phyloP scores from a whole-genome alignment of 2,888 invertebrate genomes.

The Drepana falcataria region DNA sequence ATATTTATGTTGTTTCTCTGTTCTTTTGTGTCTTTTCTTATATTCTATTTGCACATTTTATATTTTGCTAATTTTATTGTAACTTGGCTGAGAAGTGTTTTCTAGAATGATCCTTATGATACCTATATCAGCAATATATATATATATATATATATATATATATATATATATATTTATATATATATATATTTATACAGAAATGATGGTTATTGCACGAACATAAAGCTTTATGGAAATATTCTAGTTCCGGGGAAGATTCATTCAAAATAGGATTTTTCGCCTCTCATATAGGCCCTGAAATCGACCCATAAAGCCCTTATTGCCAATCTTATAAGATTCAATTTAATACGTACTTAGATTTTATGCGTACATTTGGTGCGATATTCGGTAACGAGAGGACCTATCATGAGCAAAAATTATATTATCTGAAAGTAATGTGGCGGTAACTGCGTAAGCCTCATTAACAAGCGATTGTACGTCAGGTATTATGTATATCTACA shows the following conservation, averaged over 20 bases:
- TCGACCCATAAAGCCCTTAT: not conserved
- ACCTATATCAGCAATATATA: too few species aligned
- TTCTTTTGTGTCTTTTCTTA: not conserved
- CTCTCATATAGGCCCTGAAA: not conserved
- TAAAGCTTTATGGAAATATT: too few species aligned
- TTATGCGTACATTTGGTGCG: conserved; percentile 5
- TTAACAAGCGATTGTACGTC: not conserved
- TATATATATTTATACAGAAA: too few species aligned
- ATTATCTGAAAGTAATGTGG: conserved; percentile 1
- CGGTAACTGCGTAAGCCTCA: not conserved
- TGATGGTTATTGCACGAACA: too few species aligned
- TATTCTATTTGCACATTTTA: not conserved
- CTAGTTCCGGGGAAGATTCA: too few species aligned
- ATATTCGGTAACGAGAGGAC: conserved; percentile 10
- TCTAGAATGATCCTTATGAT: too few species aligned
- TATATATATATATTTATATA: too few species aligned
- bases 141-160: too few species aligned
- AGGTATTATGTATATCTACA: not conserved
- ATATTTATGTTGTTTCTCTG: not conserved
- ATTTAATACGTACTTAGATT: conserved; percentile 1
- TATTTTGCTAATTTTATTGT: too few species aligned
- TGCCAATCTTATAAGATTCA: conserved; percentile 1
- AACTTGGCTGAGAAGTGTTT: too few species aligned
- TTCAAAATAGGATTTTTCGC: not conserved
- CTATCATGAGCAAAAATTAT: conserved; percentile 15